Conservation (phyloP, 2,113 vertebrate genomes). For the Rostratula benghalensis region DNA sequence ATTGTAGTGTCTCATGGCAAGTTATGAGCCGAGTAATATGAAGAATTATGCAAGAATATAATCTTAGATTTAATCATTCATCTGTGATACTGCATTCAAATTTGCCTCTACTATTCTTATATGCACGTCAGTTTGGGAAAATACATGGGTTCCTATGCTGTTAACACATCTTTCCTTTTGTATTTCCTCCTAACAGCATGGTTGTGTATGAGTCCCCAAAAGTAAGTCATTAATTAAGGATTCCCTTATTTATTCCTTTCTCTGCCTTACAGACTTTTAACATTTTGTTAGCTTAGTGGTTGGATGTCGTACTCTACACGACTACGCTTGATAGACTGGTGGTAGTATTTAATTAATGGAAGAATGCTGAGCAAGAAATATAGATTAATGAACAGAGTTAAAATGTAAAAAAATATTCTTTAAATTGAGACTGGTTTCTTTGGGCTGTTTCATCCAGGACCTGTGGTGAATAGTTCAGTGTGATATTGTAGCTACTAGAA, state of each 20-base stretch:
- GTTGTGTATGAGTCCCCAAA: not conserved
- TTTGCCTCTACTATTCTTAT: not conserved
- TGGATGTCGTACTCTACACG: not conserved
- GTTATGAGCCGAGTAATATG: not conserved
- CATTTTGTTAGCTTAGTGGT: not conserved
- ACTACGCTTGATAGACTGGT: not conserved
- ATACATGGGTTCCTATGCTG: not conserved
- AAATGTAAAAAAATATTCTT: not conserved
- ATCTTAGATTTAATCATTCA: not conserved
- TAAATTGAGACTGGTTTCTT: not conserved
- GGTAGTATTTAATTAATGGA: not conserved
- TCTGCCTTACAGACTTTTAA: not conserved
- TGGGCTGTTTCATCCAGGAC: not conserved
- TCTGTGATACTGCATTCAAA: not conserved
- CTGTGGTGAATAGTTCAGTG: not conserved
- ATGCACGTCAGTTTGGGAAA: not conserved
- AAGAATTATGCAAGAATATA: not conserved
- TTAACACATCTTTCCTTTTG: fast-evolving
- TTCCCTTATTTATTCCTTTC: not conserved
- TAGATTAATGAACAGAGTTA: not conserved
- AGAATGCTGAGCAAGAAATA: not conserved
- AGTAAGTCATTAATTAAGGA: not conserved
- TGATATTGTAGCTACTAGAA: not conserved
- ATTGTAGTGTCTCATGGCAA: not conserved
- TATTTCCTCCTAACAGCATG: not conserved